Evolutionary conservation across 2,797 vertebrate genomes (phyloP), one percentile per base, ranked within the genome.

Genomic region (Manis crassicaudata): DNA sequence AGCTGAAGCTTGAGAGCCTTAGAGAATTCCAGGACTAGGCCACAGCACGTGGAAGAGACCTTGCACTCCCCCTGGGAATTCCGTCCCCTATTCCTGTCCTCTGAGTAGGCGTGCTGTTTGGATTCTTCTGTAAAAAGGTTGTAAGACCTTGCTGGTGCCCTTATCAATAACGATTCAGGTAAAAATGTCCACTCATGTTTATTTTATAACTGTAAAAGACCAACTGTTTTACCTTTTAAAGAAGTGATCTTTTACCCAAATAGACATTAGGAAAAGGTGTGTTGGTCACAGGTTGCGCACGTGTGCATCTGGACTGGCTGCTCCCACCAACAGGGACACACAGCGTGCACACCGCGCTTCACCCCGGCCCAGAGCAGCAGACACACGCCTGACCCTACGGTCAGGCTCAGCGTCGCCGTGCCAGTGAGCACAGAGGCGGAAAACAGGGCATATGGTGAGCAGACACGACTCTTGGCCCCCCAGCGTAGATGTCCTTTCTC

Each of bases 341-440:
- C 9, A 62, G 23, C 1, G 2, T 27, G 32, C 1, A 27, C 18
- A 27, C 29, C 10, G 43, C 3, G 16, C 20, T 50, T 27, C 27
- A 8, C 32, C 32, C 3, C 3, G 17, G 63, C 8, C 63, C 14
- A 63, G 4, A 13, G 21, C 18, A 5, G 37, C 17, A 60, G 37
- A 81, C 6, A 32, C 25, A 2, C 9, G 20, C 3, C 3, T 40
- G 10, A 50, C 4, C 1, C 5, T n/a, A 18, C 9, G 4, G 27
- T 8, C 14, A 10, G 20, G 43, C 32, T 32, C 27, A 62, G 37
- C 8, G 11, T 32, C 79, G 7, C 25, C 29, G 25, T 43, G 56
- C 17, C 25, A 2, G 0, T 54, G 50, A 68, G 82, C 35, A 32
- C 10, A 56, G 17, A 79, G 18, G 27, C 17, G 37, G 25, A 62